Percentiles rank a stretch among this genome's conserved stretches.
Evolutionary conservation across 2,888 invertebrate species (phyloP).

Genomic region (Meghimatium bilineatum): DNA sequence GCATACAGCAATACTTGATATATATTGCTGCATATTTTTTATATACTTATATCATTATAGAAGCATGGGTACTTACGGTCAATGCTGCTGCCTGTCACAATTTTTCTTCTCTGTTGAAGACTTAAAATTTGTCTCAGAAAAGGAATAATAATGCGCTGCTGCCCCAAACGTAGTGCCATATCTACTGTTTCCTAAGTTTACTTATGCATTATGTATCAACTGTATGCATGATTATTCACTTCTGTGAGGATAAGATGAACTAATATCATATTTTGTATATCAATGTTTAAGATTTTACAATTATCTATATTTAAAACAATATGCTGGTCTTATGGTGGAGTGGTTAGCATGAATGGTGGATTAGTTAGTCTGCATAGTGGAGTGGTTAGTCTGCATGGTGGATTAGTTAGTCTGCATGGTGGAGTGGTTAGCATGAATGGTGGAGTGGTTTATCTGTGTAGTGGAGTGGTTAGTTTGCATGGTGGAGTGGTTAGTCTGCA

Average conservation of each 20-base stretch:
- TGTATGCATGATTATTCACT: neutral
- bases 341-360: too few relatives aligned
- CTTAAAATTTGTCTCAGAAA: neutral
- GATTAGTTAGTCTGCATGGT: too few relatives aligned
- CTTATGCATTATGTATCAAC: neutral
- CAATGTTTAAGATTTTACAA: neutral
- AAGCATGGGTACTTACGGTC: slow-evolving; percentile 57
- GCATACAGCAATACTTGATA: too few relatives aligned
- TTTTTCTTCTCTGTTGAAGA: slow-evolving; percentile 2
- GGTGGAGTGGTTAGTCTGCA: too few relatives aligned
- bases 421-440: too few relatives aligned
- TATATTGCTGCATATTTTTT: neutral
- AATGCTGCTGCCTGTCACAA: slow-evolving; percentile 60
- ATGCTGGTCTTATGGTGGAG: too few relatives aligned
- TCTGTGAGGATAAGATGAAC: neutral
- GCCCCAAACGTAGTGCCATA: slow-evolving; percentile 13
- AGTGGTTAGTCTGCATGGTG: too few relatives aligned
- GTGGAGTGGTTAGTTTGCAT: too few relatives aligned
- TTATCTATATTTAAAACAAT: neutral
- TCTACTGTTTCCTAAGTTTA: neutral
- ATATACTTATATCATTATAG: neutral
- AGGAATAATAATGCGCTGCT: neutral
- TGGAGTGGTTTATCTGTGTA: too few relatives aligned
- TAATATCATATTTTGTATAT: neutral
- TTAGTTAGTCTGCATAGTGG: too few relatives aligned